Evolutionary conservation across 2,797 vertebrate species (phyloP).

Genomic region (Cyprinella venusta): DNA sequence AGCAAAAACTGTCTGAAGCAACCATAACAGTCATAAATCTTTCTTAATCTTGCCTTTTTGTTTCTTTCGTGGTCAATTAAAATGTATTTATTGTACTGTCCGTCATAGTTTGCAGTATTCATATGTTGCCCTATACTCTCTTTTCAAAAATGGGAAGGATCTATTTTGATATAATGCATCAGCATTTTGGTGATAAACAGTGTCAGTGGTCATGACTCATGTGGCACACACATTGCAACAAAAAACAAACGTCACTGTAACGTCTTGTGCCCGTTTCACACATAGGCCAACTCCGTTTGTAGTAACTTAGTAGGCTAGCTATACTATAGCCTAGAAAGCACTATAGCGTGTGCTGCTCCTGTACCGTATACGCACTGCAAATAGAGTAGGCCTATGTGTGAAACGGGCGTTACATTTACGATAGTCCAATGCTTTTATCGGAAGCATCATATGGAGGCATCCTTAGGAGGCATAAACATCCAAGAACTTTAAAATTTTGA

Average conservation of each 20-base stretch:
- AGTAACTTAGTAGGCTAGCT: too few relatives aligned
- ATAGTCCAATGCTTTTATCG: background rate
- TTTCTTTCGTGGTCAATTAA: background rate
- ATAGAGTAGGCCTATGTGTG: too few relatives aligned
- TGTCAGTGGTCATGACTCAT: slow-evolving; percentile 5
- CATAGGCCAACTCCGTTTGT: too few relatives aligned
- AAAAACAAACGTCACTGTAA: background rate
- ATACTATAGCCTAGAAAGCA: too few relatives aligned
- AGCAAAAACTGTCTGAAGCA: background rate
- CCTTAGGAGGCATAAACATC: background rate
- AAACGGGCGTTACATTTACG: background rate
- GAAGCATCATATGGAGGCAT: background rate
- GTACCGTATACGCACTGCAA: too few relatives aligned
- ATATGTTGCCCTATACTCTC: background rate
- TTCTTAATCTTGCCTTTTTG: background rate
- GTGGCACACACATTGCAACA: background rate
- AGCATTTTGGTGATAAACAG: slow-evolving; percentile 11
- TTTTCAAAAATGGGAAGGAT: slow-evolving; percentile 40
- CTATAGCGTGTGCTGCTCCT: too few relatives aligned
- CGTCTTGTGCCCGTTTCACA: too few relatives aligned
- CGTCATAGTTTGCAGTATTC: background rate
- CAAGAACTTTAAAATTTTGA: background rate
- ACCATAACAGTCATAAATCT: background rate
- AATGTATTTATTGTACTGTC: background rate
- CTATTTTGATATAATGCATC: slow-evolving; percentile 7